phyloP scores from a whole-genome alignment of 2,888 invertebrate genomes.

The Maniola hyperantus region DNA sequence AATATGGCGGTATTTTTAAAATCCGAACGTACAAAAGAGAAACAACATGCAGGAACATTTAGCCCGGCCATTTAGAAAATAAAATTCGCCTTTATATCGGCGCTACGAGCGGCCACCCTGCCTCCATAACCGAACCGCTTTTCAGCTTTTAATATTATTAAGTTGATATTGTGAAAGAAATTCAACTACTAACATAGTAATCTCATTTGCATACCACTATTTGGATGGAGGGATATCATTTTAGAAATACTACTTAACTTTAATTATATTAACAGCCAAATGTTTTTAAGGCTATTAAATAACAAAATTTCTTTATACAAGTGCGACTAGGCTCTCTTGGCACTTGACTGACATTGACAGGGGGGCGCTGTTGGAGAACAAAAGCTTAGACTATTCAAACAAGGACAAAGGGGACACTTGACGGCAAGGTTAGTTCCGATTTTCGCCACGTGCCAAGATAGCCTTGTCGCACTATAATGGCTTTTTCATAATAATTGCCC shows the following conservation, averaged over 20 bases:
- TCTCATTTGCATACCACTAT: constrained; percentile 36
- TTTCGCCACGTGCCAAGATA: no score
- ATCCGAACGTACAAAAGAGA: constrained; percentile 42
- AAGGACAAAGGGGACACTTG: no score
- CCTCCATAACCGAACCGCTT: constrained; percentile 39
- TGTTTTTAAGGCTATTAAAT: background rate
- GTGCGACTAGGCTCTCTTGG: no score
- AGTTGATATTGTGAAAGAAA: constrained; percentile 38
- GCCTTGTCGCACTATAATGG: no score
- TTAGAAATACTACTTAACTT: constrained; percentile 1
- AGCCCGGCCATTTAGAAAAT: constrained; percentile 45
- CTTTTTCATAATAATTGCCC: background rate
- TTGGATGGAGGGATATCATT: background rate
- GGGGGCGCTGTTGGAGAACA: no score
- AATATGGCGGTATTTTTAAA: constrained; percentile 43
- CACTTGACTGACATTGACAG: no score
- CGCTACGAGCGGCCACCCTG: constrained; percentile 37
- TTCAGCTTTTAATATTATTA: constrained; percentile 42
- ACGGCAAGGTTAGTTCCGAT: no score
- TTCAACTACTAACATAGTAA: constrained; percentile 40
- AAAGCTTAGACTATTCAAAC: no score
- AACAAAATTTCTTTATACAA: no score
- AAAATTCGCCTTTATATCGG: constrained; percentile 44
- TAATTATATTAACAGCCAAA: constrained; percentile 11
- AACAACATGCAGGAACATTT: constrained; percentile 43